phyloP scores from a whole-genome alignment of 1,140 invertebrate species.

The Panulirus ornatus region DNA sequence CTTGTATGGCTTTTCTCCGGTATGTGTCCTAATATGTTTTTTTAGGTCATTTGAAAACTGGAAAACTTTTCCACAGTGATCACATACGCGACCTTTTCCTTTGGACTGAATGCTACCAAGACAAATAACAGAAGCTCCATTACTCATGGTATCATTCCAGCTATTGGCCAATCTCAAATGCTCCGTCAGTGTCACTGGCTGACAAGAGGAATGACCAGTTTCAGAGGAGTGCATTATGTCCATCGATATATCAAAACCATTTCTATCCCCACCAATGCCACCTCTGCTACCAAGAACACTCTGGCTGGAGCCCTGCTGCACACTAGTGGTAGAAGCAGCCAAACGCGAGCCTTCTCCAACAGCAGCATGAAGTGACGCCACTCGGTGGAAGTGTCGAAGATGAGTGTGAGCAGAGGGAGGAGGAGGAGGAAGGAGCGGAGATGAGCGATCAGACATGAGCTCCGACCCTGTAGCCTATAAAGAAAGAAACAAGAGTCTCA shows the following conservation, averaged over 20 bases:
- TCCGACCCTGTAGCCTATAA: slow-evolving; percentile 66
- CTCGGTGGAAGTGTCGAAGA: slow-evolving; percentile 59
- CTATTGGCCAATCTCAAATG: slow-evolving; percentile 35
- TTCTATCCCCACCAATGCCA: slow-evolving; percentile 38
- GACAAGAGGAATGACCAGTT: slow-evolving; percentile 32
- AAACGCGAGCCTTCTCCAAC: slow-evolving; percentile 54
- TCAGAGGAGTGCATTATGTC: slow-evolving; percentile 20
- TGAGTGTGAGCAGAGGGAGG: slow-evolving; percentile 67
- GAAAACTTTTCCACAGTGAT: slow-evolving; percentile 64
- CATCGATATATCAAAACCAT: slow-evolving; percentile 31
- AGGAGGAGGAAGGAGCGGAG: slow-evolving; percentile 68
- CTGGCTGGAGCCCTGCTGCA: slow-evolving; percentile 36
- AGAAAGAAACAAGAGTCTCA: slow-evolving; percentile 71
- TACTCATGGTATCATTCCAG: slow-evolving; percentile 31
- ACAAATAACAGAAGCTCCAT: slow-evolving; percentile 31
- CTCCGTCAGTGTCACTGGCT: slow-evolving; percentile 22
- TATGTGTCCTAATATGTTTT: slow-evolving; percentile 62
- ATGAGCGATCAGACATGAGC: slow-evolving; percentile 67
- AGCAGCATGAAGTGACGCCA: slow-evolving; percentile 49
- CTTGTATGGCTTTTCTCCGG: slow-evolving; percentile 62
- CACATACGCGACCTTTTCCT: slow-evolving; percentile 47
- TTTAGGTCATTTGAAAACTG: slow-evolving; percentile 63
- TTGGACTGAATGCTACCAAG: slow-evolving; percentile 41
- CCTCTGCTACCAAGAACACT: slow-evolving; percentile 30
- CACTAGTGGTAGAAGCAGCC: slow-evolving; percentile 34